These are phyloP conservation scores for Allenopithecus nigroviridis DNA, from an alignment of 2,797 vertebrate genomes.

Conservation along the genomic window DNA sequence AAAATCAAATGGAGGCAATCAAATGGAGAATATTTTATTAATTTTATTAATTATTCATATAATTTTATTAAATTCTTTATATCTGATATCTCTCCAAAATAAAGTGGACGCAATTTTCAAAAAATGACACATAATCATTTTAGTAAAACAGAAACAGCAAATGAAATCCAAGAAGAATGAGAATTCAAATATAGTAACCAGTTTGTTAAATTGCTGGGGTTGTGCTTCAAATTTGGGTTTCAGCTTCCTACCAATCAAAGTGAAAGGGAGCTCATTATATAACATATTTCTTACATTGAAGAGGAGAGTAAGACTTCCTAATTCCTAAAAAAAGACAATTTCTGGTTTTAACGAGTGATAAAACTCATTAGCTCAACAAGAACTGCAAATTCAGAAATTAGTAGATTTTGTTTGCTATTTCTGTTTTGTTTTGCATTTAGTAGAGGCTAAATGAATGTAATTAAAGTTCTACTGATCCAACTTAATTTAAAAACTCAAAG, in stretches of 20 bases:
- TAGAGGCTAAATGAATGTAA: neutral
- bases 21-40: neutral
- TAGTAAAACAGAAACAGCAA: slow-evolving; percentile 37
- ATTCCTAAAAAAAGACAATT: neutral
- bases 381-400: slow-evolving; percentile 30
- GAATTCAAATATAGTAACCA: neutral
- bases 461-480: neutral
- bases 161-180: slow-evolving; percentile 3
- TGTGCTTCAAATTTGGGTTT: slow-evolving; percentile 17
- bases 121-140: neutral
- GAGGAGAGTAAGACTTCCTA: neutral
- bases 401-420: neutral
- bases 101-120: neutral
- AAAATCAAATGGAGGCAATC: neutral
- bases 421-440: neutral
- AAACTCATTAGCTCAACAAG: neutral
- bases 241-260: neutral
- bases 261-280: neutral
- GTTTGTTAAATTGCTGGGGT: neutral
- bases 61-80: slow-evolving; percentile 39
- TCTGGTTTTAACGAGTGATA: slow-evolving; percentile 4
- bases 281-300: neutral
- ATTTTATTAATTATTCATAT: neutral
- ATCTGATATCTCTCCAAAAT: neutral
- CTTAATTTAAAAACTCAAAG: neutral